Conservation (phyloP, 2,797 vertebrate species). For the Syngnathus rostellatus region DNA sequence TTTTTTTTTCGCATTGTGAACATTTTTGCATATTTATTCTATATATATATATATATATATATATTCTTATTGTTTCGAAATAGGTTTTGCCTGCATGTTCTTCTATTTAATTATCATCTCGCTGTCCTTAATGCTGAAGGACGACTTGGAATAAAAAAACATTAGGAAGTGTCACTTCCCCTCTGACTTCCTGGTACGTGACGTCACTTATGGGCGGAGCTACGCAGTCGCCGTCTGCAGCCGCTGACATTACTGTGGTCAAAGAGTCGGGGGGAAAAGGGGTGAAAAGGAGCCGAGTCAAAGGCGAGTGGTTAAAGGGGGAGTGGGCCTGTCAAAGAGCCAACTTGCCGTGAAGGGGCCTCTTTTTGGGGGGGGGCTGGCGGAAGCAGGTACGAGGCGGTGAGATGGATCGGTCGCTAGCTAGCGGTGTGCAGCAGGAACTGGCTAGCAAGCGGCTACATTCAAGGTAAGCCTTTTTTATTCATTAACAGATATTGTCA, state of each 20-base stretch:
- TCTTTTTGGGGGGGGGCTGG: slow-evolving; percentile 23
- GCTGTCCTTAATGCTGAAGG: neutral
- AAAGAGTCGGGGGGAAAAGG: slow-evolving; percentile 15
- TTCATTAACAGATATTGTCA: neutral
- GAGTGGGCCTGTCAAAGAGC: slow-evolving; percentile 9
- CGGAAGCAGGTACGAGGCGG: slow-evolving; percentile 18
- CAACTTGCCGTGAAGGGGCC: slow-evolving; percentile 15
- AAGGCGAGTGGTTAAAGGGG: slow-evolving; percentile 26
- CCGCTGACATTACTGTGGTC: slow-evolving; percentile 62
- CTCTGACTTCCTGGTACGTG: slow-evolving; percentile 15
- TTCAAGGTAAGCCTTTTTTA: slow-evolving; percentile 63
- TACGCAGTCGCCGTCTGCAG: slow-evolving; percentile 44
- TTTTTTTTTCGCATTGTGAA: neutral
- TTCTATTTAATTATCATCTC: neutral
- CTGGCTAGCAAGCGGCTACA: slow-evolving; percentile 71
- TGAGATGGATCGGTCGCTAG: slow-evolving; percentile 70
- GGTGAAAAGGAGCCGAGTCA: slow-evolving; percentile 6
- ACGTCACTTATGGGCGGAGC: slow-evolving; percentile 50
- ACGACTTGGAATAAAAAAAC: neutral
- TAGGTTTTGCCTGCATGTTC: neutral
- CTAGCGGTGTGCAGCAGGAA: slow-evolving; percentile 64
- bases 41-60: no score
- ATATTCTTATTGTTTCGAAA: no score
- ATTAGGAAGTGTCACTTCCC: neutral
- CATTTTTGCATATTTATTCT: no score